Evolutionary conservation across 2,797 vertebrate genomes (phyloP).

Genomic region (Sebastes goodei): DNA sequence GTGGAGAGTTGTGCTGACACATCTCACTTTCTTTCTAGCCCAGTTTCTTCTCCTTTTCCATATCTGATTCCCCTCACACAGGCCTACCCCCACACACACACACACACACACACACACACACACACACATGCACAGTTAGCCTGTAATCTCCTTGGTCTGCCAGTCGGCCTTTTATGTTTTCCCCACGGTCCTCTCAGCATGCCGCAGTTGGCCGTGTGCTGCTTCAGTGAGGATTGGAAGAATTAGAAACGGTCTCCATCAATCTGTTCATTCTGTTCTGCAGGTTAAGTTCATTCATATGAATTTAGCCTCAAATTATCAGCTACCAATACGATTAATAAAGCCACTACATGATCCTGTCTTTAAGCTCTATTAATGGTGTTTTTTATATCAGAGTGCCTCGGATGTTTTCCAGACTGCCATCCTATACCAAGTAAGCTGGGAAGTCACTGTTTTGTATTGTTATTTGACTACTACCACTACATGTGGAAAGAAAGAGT

Average conservation of each 20-base stretch:
- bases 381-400: not conserved
- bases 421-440: too few species aligned
- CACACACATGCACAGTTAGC: conserved; percentile 22
- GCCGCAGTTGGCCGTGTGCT: conserved; percentile 23
- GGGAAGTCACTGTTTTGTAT: too few species aligned
- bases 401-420: too few species aligned
- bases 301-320: conserved; percentile 2
- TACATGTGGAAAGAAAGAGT: not conserved
- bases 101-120: conserved; percentile 22
- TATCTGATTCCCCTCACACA: conserved; percentile 38
- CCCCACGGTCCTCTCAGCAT: conserved; percentile 44
- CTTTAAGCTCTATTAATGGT: not conserved
- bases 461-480: too few species aligned
- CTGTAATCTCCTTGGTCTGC: conserved; percentile 55
- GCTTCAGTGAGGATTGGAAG: conserved; percentile 28
- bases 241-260: conserved; percentile 29
- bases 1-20: conserved; percentile 42
- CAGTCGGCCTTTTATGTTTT: conserved; percentile 55
- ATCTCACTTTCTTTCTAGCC: conserved; percentile 24
- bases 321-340: not conserved
- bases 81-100: not conserved
- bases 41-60: conserved; percentile 19
- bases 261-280: conserved; percentile 34
- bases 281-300: conserved; percentile 13
- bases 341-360: not conserved